Conservation (phyloP, 2,888 invertebrate species). For the Eupithecia inturbata region DNA sequence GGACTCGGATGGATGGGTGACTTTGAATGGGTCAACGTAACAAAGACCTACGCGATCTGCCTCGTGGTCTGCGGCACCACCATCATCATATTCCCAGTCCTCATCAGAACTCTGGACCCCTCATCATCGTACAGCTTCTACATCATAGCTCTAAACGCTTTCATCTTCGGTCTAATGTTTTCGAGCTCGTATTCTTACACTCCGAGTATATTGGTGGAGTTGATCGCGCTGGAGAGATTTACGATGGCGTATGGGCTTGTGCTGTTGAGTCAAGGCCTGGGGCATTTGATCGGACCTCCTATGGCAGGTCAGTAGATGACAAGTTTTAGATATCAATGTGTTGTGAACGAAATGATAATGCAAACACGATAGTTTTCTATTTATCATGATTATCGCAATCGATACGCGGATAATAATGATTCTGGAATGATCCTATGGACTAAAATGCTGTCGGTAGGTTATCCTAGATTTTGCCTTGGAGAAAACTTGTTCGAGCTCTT, state of each 20-base stretch:
- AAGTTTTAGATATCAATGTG: not conserved
- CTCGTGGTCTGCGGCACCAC: slow-evolving; percentile 87
- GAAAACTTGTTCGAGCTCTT: not conserved
- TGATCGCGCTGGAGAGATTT: slow-evolving; percentile 95
- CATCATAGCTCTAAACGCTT: slow-evolving; percentile 81
- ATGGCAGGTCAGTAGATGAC: slow-evolving; percentile 88
- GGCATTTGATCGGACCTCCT: slow-evolving; percentile 96
- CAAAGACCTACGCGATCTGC: slow-evolving; percentile 92
- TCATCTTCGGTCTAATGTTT: slow-evolving; percentile 94
- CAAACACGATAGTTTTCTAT: not conserved
- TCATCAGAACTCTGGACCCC: slow-evolving; percentile 70
- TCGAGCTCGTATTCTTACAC: slow-evolving; percentile 96
- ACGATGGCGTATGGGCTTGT: slow-evolving; percentile 96
- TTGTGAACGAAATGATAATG: not conserved
- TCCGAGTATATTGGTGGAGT: slow-evolving; percentile 94
- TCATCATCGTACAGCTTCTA: slow-evolving; percentile 75
- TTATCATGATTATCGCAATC: slow-evolving; percentile 3
- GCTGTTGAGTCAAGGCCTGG: slow-evolving; percentile 95
- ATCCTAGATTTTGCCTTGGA: not conserved
- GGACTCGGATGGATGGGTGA: slow-evolving; percentile 96
- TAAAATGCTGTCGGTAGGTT: not conserved
- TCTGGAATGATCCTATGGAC: not conserved
- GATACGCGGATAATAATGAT: not conserved
- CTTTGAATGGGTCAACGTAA: slow-evolving; percentile 92
- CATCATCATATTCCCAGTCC: slow-evolving; percentile 85